These are phyloP conservation scores for Brachypteracias leptosomus DNA, from an alignment of 2,113 vertebrate genomes.

Conservation along the genomic window DNA sequence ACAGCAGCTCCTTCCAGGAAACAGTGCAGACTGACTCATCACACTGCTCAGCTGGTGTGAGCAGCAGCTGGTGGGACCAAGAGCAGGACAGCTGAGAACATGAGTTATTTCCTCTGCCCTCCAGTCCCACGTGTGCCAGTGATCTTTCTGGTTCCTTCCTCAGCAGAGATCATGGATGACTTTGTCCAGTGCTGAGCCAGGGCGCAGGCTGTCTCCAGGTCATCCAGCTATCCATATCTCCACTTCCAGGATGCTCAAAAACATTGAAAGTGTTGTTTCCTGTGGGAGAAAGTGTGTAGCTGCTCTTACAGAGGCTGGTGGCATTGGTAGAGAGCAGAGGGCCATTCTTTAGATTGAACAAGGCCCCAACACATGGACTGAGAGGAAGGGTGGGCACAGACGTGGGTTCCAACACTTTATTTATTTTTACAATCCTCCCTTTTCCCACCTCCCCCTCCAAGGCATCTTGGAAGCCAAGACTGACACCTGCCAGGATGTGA, in stretches of 20 bases:
- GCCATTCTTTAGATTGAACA: not conserved
- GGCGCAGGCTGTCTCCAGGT: not conserved
- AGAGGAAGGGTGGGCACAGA: not conserved
- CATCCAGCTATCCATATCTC: not conserved
- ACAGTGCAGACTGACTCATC: not conserved
- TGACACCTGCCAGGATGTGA: constrained; percentile 76
- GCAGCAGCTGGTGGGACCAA: not conserved
- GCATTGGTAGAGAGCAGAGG: not conserved
- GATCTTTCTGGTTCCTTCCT: not conserved
- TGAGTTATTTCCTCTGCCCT: not conserved
- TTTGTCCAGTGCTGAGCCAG: not conserved
- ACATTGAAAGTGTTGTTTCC: not conserved
- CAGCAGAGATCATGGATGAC: not conserved
- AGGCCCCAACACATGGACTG: not conserved
- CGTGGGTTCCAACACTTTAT: not conserved
- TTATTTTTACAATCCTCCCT: constrained; percentile 49
- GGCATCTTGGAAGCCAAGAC: constrained; percentile 1
- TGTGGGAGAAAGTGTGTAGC: not conserved
- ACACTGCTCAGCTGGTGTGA: not conserved
- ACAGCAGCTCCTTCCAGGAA: not conserved
- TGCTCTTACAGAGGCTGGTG: not conserved
- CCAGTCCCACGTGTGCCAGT: accelerated
- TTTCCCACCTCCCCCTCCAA: not conserved
- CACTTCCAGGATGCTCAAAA: not conserved
- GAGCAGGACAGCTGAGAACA: not conserved